These are phyloP conservation scores for Caenorhabditis sp. DNA, from an alignment of 2,888 invertebrate genomes.

Conservation along the genomic window DNA sequence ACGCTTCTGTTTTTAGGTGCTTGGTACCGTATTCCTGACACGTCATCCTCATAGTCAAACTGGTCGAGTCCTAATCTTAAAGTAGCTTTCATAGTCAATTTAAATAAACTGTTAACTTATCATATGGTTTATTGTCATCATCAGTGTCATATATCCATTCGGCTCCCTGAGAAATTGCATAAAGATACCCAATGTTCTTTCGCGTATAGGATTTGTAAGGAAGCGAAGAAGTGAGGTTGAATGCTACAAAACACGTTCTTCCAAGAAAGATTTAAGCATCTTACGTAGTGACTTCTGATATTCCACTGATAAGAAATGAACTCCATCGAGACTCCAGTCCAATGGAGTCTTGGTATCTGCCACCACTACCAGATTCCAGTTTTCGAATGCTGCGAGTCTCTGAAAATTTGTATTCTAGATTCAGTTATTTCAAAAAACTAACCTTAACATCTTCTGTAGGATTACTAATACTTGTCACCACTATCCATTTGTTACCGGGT, in stretches of 20 bases:
- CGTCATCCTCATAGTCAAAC: constrained; percentile 52
- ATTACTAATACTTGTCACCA: constrained; percentile 48
- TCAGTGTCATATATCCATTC: constrained; percentile 71
- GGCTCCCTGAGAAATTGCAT: constrained; percentile 67
- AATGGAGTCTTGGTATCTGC: constrained; percentile 60
- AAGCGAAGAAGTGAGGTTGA: constrained; percentile 5
- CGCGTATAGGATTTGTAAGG: constrained; percentile 59
- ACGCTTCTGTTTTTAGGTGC: neutral
- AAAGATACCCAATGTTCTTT: constrained; percentile 66
- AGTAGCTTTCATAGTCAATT: neutral
- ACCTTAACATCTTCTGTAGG: constrained; percentile 67
- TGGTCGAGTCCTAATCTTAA: constrained; percentile 65
- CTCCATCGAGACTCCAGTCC: constrained; percentile 49
- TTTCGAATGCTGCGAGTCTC: constrained; percentile 30
- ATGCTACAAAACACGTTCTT: constrained; percentile 17
- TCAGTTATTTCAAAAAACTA: neutral
- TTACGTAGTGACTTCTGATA: constrained; percentile 35
- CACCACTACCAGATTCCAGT: constrained; percentile 62
- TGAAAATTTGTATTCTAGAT: neutral
- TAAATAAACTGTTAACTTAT: neutral
- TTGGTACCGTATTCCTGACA: constrained; percentile 48
- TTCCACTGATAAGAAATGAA: constrained; percentile 55
- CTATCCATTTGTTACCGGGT: constrained; percentile 54
- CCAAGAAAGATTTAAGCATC: neutral
- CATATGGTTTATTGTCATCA: constrained; percentile 65